Evolutionary conservation across 2,888 invertebrate genomes (phyloP), one percentile per base, ranked within the genome.

Genomic region (Candidula unifasciata): DNA sequence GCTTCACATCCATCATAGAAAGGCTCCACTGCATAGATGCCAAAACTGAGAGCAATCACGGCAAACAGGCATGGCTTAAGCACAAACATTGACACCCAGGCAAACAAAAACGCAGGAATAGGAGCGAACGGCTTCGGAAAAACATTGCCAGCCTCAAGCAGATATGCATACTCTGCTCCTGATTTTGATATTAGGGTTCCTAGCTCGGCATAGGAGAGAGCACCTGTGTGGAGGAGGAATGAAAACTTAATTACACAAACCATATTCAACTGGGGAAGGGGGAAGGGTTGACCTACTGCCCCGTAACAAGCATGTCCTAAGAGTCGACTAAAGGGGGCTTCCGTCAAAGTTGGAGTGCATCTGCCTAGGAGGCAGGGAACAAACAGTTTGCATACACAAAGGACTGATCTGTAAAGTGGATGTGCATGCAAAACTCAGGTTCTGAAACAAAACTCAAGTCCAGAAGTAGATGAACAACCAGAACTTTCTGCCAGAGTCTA

Each of bases 101-200:
- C 96, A 90, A 96, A 96, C 84, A 91, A 86, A 82, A 91, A 92
- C 10, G 91, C 88, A 69, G 91, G 92, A 52, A 97, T 92, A 10
- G 96, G 96, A 27, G 91, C 91, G 10, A 90, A 68, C 35, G 87
- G 87, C 66, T 86, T 84, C 37, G 90, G 90, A 10, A 91, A 83
- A 24, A 87, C 87, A 60, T 78, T 83, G 44, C 90, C 90, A 2
- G 91, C 91, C 73, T 90, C 90, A 81, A 89, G 85, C 21, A 90
- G 16, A 92, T 96, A 97, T 0, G 96, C 95, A 93, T 97, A 97
- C 93, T 97, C 97, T 0, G 96, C 97, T 10, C 97, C 97, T 0
- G 97, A 96, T 91, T 96, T 95, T 2, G 96, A 96, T 13, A 97
- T 96, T 8, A 97, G 96, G 0, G 96, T 96, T 68, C 97, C 96